These are phyloP conservation scores for Cheilinus undulatus DNA, from an alignment of 2,113 vertebrate species.

Conservation along the genomic window DNA sequence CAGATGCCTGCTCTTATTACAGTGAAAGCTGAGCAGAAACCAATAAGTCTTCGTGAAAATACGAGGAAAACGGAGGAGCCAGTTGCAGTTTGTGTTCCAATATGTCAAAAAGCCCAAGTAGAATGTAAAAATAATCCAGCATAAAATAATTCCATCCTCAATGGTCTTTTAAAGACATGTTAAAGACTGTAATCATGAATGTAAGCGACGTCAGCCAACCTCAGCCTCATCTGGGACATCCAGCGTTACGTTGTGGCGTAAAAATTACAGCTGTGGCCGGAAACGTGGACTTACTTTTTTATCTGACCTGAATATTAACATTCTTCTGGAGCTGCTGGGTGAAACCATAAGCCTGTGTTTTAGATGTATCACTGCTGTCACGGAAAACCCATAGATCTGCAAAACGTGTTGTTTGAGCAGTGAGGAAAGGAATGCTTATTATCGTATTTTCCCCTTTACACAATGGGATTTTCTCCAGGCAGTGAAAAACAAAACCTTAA, in stretches of 20 bases:
- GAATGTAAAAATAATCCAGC: slow-evolving; percentile 72
- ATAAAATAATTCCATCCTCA: slow-evolving; percentile 67
- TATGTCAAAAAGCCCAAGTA: slow-evolving; percentile 44
- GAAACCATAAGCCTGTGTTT: slow-evolving; percentile 47
- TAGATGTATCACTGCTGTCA: slow-evolving; percentile 28
- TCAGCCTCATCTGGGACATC: slow-evolving; percentile 51
- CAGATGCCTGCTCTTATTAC: slow-evolving; percentile 58
- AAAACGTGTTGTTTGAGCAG: slow-evolving; percentile 8
- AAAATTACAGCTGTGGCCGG: slow-evolving; percentile 63
- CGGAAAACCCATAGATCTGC: slow-evolving; percentile 39
- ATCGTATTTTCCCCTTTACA: background rate
- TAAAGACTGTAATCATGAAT: slow-evolving; percentile 62
- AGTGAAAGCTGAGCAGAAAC: slow-evolving; percentile 51
- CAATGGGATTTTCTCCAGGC: slow-evolving; percentile 12
- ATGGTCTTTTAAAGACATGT: slow-evolving; percentile 75
- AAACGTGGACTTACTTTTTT: slow-evolving; percentile 57
- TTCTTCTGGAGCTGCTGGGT: slow-evolving; percentile 47
- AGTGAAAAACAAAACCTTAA: background rate
- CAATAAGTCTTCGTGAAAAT: slow-evolving; percentile 19
- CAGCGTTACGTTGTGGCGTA: slow-evolving; percentile 60
- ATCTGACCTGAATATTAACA: slow-evolving; percentile 73
- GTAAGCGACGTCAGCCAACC: slow-evolving; percentile 61
- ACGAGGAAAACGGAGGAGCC: slow-evolving; percentile 59
- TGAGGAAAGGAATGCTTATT: slow-evolving; percentile 8
- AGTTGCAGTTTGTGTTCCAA: slow-evolving; percentile 30